These are phyloP conservation scores for Tragelaphus scriptus DNA, from an alignment of 2,113 vertebrate genomes.

Conservation along the genomic window DNA sequence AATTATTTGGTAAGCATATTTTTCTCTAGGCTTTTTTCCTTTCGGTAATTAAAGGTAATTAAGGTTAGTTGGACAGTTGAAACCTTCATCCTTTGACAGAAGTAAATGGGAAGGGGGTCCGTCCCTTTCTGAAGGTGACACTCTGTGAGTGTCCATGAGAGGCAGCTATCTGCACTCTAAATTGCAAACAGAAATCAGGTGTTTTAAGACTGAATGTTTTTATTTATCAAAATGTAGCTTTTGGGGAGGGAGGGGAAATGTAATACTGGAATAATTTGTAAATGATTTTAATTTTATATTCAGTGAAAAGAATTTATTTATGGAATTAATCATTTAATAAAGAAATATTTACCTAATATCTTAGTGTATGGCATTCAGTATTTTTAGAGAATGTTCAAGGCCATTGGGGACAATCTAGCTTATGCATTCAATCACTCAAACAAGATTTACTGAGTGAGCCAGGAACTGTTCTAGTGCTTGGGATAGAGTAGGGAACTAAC, in stretches of 20 bases:
- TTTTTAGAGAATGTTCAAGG: background rate
- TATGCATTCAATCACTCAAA: background rate
- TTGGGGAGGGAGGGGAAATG: slow-evolving; percentile 89
- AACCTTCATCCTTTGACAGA: slow-evolving; percentile 68
- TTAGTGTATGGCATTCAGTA: slow-evolving; percentile 10
- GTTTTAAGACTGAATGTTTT: slow-evolving; percentile 95
- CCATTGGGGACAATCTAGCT: background rate
- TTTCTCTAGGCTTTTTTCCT: slow-evolving; percentile 58
- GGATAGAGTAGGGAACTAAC: background rate
- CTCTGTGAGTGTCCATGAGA: slow-evolving; percentile 85
- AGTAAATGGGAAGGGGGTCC: slow-evolving; percentile 77
- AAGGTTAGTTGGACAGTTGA: slow-evolving; percentile 44
- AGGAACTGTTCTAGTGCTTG: background rate
- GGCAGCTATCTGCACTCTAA: slow-evolving; percentile 93
- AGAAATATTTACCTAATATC: slow-evolving; percentile 87
- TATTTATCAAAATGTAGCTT: slow-evolving; percentile 99
- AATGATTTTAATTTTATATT: slow-evolving; percentile 99
- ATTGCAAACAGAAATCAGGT: slow-evolving; percentile 90
- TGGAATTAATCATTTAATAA: slow-evolving; percentile 93
- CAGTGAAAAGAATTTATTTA: slow-evolving; percentile 99
- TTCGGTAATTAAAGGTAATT: slow-evolving; percentile 47
- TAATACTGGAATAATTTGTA: slow-evolving; percentile 99
- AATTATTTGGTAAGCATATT: slow-evolving; percentile 81
- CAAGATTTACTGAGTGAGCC: background rate
- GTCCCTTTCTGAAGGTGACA: slow-evolving; percentile 88